These are phyloP conservation scores for Hypomesus transpacificus DNA, from an alignment of 2,113 vertebrate species.

Conservation along the genomic window DNA sequence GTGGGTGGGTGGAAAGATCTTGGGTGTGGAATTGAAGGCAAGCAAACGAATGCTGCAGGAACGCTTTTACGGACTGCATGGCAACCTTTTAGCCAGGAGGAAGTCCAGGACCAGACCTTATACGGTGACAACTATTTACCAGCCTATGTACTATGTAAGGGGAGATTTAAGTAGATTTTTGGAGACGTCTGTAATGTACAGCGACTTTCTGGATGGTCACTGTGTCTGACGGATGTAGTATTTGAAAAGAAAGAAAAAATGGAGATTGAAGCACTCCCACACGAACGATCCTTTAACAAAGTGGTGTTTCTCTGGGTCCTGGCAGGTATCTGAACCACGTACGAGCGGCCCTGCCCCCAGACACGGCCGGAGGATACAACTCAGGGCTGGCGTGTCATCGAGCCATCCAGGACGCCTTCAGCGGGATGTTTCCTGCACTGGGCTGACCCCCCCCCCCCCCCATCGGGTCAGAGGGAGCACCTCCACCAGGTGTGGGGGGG, in stretches of 20 bases:
- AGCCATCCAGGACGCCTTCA: conserved; percentile 95
- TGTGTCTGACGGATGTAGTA: too few relatives aligned
- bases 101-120: background rate
- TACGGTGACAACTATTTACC: too few relatives aligned
- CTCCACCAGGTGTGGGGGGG: background rate
- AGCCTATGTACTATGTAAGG: too few relatives aligned
- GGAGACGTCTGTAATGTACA: too few relatives aligned
- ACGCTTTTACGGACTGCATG: background rate
- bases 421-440: conserved; percentile 77
- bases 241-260: too few relatives aligned
- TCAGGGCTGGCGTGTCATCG: conserved; percentile 91
- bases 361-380: conserved; percentile 91
- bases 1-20: conserved; percentile 38
- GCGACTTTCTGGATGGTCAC: too few relatives aligned
- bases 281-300: too few relatives aligned
- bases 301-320: conserved; percentile 42
- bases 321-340: conserved; percentile 93
- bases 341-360: conserved; percentile 82
- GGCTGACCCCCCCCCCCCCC: conserved; percentile 29
- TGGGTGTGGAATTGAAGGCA: conserved; percentile 47
- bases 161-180: too few relatives aligned
- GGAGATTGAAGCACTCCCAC: background rate
- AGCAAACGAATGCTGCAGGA: background rate
- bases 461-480: background rate
- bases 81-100: background rate